phyloP scores from a whole-genome alignment of 2,888 invertebrate genomes.

The Scaptomyza parva region DNA sequence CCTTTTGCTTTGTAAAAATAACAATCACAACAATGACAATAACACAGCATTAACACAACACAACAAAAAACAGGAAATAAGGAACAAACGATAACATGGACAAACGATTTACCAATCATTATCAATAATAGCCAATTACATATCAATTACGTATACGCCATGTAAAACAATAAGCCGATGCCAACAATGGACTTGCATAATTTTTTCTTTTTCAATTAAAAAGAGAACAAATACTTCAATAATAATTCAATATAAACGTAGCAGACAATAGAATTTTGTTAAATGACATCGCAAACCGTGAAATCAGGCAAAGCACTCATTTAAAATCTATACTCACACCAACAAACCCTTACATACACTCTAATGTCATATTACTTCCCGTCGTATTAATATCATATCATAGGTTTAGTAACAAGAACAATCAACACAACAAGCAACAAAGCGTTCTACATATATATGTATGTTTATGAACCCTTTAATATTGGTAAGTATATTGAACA shows the following conservation, averaged over 20 bases:
- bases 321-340: conserved; percentile 18
- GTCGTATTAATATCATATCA: conserved; percentile 24
- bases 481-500: background rate
- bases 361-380: conserved; percentile 4
- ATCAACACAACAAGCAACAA: conserved; percentile 44
- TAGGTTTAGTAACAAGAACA: conserved; percentile 28
- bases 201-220: conserved; percentile 4
- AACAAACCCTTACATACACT: conserved; percentile 2
- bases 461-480: conserved; percentile 2
- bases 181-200: conserved; percentile 13
- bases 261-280: conserved; percentile 3
- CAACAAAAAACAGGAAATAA: background rate
- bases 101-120: conserved; percentile 46
- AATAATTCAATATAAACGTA: conserved; percentile 5
- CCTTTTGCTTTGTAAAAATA: conserved; percentile 32
- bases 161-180: conserved; percentile 35
- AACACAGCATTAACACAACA: conserved; percentile 15
- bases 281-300: conserved; percentile 20
- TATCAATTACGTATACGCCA: conserved; percentile 52
- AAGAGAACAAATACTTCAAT: background rate
- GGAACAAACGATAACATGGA: conserved; percentile 37
- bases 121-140: conserved; percentile 50
- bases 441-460: conserved; percentile 21
- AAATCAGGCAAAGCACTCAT: conserved; percentile 36
- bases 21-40: conserved; percentile 40